Evolutionary conservation across 2,797 vertebrate genomes (phyloP), one percentile per base, ranked within the genome.

Genomic region (Tauraco hartlaubi): DNA sequence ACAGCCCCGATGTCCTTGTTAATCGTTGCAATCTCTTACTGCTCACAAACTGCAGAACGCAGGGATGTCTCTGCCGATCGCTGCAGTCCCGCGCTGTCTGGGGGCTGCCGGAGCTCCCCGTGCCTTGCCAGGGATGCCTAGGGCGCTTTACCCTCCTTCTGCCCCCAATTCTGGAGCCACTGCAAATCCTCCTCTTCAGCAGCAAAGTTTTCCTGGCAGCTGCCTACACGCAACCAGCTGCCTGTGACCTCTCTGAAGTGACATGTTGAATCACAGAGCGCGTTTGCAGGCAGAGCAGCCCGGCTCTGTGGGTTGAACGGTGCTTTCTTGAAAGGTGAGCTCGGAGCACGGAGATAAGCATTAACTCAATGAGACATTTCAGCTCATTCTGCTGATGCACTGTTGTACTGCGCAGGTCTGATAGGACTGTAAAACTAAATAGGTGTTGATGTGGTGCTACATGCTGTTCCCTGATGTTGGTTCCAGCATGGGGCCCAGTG

Each of bases 1-100:
- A 62, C 92, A 85, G 86, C 92, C 78, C 85, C 21, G 1, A 13
- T 25, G 83, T 96, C 95, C 96, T 96, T 97, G 93, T 83, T 97
- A 88, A 93, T 97, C 94, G 91, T 19, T 72, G 33, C 92, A 61
- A 94, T 93, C 12, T 61, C 85, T 95, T 67, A 43, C 61, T 44
- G 73, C 69, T 96, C 86, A 5, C 28, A 20, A 81, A 56, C 91
- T 79, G 74, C 88, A 74, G 63, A 94, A 83, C 5, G 25, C 22
- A 11, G 46, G 15, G 69, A 52, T 9, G 21, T 92, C 51, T 78
- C n/a, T 69, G 78, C 67, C 11, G 17, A 84, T 91, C 13, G 2
- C 78, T 94, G 43, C 73, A 79, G 20, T 37, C 6, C 5, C 68
- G 93, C 2, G 0, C 33, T 56, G 12, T 85, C 49, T 15, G 39